A percentile compares a stretch with the other conserved stretches of the same genome.
Evolutionary conservation across 1,140 invertebrate species (phyloP).

Genomic region (Scaptomyza montana): DNA sequence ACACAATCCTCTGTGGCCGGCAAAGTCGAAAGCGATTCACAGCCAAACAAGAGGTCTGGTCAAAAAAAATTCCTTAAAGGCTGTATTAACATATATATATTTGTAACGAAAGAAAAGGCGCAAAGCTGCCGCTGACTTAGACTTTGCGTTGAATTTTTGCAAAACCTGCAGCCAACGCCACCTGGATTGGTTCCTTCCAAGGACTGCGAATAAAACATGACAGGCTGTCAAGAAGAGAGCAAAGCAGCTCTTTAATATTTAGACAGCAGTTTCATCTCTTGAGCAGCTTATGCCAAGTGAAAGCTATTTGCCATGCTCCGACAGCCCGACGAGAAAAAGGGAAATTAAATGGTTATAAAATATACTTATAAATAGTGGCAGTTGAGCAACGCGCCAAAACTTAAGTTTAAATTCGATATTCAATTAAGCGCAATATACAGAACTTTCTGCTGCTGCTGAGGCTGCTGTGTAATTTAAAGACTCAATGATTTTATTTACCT

Average conservation of each 20-base stretch:
- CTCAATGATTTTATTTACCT: slow-evolving; percentile 3
- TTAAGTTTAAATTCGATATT: not conserved
- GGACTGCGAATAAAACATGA: slow-evolving; percentile 38
- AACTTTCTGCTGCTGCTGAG: not conserved
- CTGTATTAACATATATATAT: not conserved
- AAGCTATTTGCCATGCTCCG: slow-evolving; percentile 5
- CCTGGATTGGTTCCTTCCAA: slow-evolving; percentile 5
- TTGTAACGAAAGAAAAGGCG: slow-evolving; percentile 2
- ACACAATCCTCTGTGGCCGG: slow-evolving; percentile 11
- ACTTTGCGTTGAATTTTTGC: slow-evolving; percentile 40
- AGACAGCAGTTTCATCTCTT: slow-evolving; percentile 29
- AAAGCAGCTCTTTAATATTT: slow-evolving; percentile 41
- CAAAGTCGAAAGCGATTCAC: slow-evolving; percentile 13
- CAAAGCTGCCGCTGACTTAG: slow-evolving; percentile 36
- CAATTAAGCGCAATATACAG: not conserved
- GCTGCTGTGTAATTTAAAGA: slow-evolving; percentile 6
- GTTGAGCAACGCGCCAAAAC: too few species aligned
- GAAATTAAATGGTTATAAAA: slow-evolving; percentile 16
- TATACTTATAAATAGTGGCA: not conserved
- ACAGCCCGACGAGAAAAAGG: not conserved
- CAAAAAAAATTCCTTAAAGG: not conserved
- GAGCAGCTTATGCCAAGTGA: slow-evolving; percentile 7
- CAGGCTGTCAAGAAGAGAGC: slow-evolving; percentile 23
- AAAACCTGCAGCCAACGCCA: slow-evolving; percentile 15
- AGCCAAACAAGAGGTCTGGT: slow-evolving; percentile 18